Base-by-base conservation (phyloP, 35 echinoderm and acorn worm species). In the Apostichopus californicus region DNA sequence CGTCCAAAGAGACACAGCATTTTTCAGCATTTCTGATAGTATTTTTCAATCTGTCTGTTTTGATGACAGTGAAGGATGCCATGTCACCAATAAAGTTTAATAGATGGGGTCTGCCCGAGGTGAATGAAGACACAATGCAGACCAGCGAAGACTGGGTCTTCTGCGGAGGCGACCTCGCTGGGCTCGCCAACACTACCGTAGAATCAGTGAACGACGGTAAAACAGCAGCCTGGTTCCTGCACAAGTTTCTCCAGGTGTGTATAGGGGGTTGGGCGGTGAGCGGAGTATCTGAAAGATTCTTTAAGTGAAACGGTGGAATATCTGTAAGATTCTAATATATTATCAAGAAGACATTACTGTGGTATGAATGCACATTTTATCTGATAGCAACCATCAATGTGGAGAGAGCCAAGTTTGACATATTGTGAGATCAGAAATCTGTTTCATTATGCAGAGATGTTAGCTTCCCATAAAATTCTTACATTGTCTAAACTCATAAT, bases 201-300 rank as follows among this genome's bases (percentile, higher is more conserved):
- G 97, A 99, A 56, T 99, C 97, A 11, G 97, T 99, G 54, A 99
- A 99, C 56, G 97, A 99, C 87, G 97, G 97, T 4, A 99, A 99
- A 90, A 96, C 95, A 22, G 97, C 97, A 66, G 97, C 97, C 6
- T 99, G 97, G 97, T 95, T 73, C 75, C 92, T 99, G 64, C 97
- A 99, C 80, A 99, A 96, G 80, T 99, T 96, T 61, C 25, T 99
- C 12, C 97, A 99, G 97, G 97, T 91, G 9, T 20, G 86, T 89
- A 52, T 53, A 17, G 71, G 1, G 3, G 3, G 34, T 46, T 46
- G 34, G 34, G 34, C 34, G 3, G 34, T 46, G 34, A 46, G 34
- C 3, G 3, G 34, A 46, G 34, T 46, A 46, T 46, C 34, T 46
- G 34, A 3, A 3, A 28, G 26, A 28, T 28, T 28, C 26, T 28